Evolutionary conservation across 2,113 vertebrate species (phyloP), one percentile per base, ranked within the genome.

Genomic region (Eulemur macaco): DNA sequence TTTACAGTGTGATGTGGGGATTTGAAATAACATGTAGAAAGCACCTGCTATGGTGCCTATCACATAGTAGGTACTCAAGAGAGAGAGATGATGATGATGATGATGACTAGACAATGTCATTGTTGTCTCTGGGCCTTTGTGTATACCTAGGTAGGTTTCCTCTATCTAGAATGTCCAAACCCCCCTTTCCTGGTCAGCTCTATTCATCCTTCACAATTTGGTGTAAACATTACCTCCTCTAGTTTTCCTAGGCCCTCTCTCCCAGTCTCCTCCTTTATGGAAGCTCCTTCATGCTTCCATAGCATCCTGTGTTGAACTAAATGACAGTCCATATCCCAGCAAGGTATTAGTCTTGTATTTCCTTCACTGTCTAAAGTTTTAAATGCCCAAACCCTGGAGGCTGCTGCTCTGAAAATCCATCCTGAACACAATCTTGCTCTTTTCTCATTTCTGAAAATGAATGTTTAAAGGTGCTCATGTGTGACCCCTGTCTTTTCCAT

Each of bases 1-100:
- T 39, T 92, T 64, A 83, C 11, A 52, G 13, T 25, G 21, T n/a
- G 47, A n/a, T 63, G 78, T 92, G 73, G 29, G 23, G 12, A 86
- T 91, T 88, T 96, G 47, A 91, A 84, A 69, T 96, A 60, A 54
- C 25, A 42, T 29, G 27, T 56, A 76, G n/a, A 73, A 95, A 78
- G 23, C 15, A 58, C 37, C 45, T 86, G 66, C 58, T 50, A 21
- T 23, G 39, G 34, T 77, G 50, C 25, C 58, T 63, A 39, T 14
- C 60, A 86, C 27, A 42, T 37, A 91, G 39, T 17, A 93, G 42
- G 45, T 68, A 54, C 20, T 80, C 39, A n/a, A 76, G 78, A 84
- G 63, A 54, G 11, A 63, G 50, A 12, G 42, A 78, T 31, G 34
- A 60, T 18, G 3, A 13, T 31, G 27, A 47, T 47, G 14, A 76